Percentiles rank a stretch among this genome's conserved stretches.
phyloP scores from a whole-genome alignment of 2,113 vertebrate genomes.

The Hydropotes inermis region DNA sequence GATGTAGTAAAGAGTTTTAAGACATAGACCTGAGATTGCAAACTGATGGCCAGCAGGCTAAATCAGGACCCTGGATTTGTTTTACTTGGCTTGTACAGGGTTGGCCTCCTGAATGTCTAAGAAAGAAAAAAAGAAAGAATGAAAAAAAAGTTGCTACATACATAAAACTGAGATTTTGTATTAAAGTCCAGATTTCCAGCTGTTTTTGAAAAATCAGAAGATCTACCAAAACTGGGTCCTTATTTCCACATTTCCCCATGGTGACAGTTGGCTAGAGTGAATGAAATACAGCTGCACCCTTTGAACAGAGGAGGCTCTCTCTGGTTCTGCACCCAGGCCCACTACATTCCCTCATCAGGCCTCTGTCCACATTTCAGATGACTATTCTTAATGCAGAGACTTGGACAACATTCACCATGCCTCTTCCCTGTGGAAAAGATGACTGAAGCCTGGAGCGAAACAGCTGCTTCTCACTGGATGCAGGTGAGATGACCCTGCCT shows the following conservation, averaged over 20 bases:
- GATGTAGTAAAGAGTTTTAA: constrained; percentile 69
- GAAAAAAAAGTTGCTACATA: background rate
- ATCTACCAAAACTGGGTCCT: background rate
- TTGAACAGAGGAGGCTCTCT: background rate
- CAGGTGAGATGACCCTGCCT: background rate
- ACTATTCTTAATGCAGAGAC: background rate
- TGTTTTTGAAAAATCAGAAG: constrained; percentile 20
- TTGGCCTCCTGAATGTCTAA: constrained; percentile 16
- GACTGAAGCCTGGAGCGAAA: background rate
- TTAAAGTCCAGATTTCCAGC: constrained; percentile 23
- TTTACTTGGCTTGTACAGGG: constrained; percentile 48
- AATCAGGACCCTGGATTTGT: constrained; percentile 43
- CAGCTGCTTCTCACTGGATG: background rate
- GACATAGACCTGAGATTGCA: constrained; percentile 41
- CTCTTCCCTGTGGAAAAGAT: background rate
- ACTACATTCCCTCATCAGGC: background rate
- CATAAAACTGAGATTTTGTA: background rate
- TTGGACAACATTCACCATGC: background rate
- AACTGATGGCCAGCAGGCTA: constrained; percentile 42
- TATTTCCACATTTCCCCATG: background rate
- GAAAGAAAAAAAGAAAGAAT: background rate
- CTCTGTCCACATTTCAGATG: background rate
- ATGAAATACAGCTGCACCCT: background rate
- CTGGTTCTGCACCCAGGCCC: background rate
- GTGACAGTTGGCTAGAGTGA: background rate